Conservation (phyloP, 2,113 vertebrate species). For the Oncorhynchus keta region DNA sequence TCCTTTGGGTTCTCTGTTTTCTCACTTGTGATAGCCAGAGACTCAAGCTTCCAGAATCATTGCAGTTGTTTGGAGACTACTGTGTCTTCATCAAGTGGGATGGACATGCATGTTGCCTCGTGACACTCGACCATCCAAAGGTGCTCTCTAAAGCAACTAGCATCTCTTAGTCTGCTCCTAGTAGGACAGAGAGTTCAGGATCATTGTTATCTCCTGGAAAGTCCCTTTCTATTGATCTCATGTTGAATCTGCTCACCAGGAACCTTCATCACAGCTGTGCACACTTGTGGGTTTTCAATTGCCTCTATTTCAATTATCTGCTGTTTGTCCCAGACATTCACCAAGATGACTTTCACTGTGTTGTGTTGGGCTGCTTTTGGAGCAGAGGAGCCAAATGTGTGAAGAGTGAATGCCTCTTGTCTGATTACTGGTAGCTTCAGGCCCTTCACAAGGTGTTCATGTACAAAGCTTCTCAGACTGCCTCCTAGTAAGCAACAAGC, state of each 20-base stretch:
- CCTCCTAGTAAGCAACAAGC: neutral
- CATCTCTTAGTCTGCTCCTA: neutral
- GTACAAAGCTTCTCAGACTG: slow-evolving; percentile 10
- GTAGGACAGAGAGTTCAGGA: slow-evolving; percentile 9
- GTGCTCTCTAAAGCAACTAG: no score
- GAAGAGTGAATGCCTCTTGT: slow-evolving; percentile 5
- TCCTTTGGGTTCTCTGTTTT: neutral
- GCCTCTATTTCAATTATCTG: slow-evolving; percentile 9
- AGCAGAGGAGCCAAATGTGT: slow-evolving; percentile 15
- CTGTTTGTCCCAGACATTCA: slow-evolving; percentile 10
- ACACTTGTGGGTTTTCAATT: neutral
- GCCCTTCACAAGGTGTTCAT: slow-evolving; percentile 9
- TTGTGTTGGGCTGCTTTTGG: neutral
- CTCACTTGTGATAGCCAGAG: slow-evolving; percentile 15
- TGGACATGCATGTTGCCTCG: no score
- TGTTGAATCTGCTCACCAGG: slow-evolving; percentile 9
- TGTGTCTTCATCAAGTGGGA: no score
- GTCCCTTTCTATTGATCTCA: slow-evolving; percentile 13
- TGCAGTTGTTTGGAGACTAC: slow-evolving; percentile 23
- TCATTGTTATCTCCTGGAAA: neutral
- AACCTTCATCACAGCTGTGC: neutral
- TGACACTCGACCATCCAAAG: neutral
- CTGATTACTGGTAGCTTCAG: neutral
- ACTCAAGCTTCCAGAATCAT: slow-evolving; percentile 33
- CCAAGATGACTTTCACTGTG: slow-evolving; percentile 8